Evolutionary conservation across 2,888 invertebrate genomes (phyloP).

Genomic region (Troglohyphantes excavatus): DNA sequence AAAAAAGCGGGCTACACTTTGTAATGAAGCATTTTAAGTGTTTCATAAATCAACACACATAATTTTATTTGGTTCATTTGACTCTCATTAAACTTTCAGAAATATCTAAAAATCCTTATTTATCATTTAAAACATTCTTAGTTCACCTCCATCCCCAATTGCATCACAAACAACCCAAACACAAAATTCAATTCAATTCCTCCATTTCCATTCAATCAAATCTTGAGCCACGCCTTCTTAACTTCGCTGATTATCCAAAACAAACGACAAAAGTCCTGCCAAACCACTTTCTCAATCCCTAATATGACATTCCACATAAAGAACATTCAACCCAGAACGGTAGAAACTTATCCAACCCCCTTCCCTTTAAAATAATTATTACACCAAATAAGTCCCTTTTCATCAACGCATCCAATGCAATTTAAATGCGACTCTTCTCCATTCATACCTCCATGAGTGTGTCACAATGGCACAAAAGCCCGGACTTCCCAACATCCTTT

Average conservation of each 20-base stretch:
- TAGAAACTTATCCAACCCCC: slow-evolving; percentile 18
- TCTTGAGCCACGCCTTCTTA: background rate
- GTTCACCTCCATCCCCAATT: background rate
- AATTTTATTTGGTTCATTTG: no score
- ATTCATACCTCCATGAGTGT: background rate
- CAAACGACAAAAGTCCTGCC: background rate
- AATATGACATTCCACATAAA: background rate
- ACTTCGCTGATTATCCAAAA: background rate
- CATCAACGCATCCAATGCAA: background rate
- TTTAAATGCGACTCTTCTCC: background rate
- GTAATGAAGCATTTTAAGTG: no score
- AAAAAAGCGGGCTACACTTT: no score
- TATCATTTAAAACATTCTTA: no score
- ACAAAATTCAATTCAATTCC: background rate
- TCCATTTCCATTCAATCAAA: background rate
- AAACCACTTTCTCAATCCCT: background rate
- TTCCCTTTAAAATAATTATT: slow-evolving; percentile 25
- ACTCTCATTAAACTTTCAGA: no score
- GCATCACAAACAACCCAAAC: background rate
- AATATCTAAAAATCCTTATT: no score
- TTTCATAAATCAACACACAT: no score
- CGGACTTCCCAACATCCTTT: background rate
- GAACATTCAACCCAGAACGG: background rate
- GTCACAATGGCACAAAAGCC: background rate
- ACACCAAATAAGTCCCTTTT: slow-evolving; percentile 16